These are phyloP conservation scores for Mesoclemmys tuberculata DNA, from an alignment of 2,113 vertebrate genomes.

Conservation along the genomic window DNA sequence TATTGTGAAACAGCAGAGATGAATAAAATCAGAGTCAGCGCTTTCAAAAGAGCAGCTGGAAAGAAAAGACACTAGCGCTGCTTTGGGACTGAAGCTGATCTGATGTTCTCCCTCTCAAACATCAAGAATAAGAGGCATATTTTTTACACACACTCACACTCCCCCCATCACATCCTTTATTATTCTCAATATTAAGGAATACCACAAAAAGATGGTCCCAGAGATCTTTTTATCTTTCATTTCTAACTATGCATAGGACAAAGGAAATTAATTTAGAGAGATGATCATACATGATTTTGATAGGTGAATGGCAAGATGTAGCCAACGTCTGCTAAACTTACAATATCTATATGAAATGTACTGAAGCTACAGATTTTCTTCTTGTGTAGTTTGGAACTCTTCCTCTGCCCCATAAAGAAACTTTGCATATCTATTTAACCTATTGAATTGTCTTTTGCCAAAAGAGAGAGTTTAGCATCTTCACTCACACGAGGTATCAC, in stretches of 20 bases:
- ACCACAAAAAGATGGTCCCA: not conserved
- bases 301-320: not conserved
- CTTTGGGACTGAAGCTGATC: not conserved
- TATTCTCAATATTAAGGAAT: not conserved
- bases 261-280: not conserved
- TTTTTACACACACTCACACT: no score
- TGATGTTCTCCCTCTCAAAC: not conserved
- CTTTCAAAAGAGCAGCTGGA: not conserved
- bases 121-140: not conserved
- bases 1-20: not conserved
- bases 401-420: rapidly evolving
- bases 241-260: not conserved
- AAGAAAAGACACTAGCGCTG: not conserved
- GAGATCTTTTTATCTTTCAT: not conserved
- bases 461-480: not conserved
- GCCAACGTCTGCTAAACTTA: not conserved
- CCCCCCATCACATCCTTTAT: not conserved
- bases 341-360: not conserved
- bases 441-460: not conserved
- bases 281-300: not conserved
- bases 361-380: not conserved
- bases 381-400: not conserved
- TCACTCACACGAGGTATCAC: not conserved
- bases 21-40: not conserved
- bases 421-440: not conserved